Conservation (phyloP, 1,140 invertebrate species). For the Bombyx mandarina region DNA sequence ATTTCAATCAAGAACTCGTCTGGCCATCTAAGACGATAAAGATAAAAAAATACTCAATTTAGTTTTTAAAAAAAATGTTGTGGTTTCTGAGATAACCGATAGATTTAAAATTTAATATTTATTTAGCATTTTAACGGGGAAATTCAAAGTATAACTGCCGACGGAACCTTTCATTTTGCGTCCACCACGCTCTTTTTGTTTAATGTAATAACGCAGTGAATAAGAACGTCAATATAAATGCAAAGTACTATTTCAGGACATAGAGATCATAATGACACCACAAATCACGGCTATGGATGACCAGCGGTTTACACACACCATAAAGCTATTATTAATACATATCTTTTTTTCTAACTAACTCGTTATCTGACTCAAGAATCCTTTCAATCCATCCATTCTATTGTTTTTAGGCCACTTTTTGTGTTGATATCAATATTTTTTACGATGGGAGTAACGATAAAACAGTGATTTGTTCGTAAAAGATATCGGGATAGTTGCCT, state of each 20-base stretch:
- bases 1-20: too few species aligned
- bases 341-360: conserved; percentile 49
- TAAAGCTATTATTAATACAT: conserved; percentile 65
- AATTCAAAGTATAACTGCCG: too few species aligned
- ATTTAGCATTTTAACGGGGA: too few species aligned
- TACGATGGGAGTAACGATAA: conserved; percentile 62
- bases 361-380: conserved; percentile 58
- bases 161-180: too few species aligned
- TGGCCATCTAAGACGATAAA: too few species aligned
- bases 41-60: too few species aligned
- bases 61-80: too few species aligned
- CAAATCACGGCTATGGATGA: conserved; percentile 25
- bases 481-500: conserved; percentile 59
- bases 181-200: too few species aligned
- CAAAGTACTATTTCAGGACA: not conserved
- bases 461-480: conserved; percentile 64
- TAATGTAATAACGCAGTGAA: too few species aligned
- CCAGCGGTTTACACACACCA: conserved; percentile 39
- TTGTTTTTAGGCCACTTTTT: conserved; percentile 68
- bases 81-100: too few species aligned
- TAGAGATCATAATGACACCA: conserved; percentile 32
- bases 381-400: conserved; percentile 64
- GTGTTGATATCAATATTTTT: conserved; percentile 68
- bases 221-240: too few species aligned
- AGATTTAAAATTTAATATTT: too few species aligned